These are phyloP conservation scores for Oedothorax gibbosus DNA, from an alignment of 1,140 invertebrate genomes.

Conservation along the genomic window DNA sequence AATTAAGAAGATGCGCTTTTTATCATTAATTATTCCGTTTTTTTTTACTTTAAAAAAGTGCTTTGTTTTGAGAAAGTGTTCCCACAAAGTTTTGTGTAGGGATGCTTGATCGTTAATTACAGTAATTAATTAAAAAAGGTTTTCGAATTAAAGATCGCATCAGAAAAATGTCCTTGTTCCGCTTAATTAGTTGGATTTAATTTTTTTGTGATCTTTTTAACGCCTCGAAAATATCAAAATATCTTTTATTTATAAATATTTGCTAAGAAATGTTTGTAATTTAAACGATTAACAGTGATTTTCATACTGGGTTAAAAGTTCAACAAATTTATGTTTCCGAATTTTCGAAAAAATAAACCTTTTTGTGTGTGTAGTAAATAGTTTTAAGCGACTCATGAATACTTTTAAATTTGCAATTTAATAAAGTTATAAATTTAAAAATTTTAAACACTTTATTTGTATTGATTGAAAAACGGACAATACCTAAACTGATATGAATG, in stretches of 20 bases:
- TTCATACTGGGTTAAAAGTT: background rate
- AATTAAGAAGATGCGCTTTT: background rate
- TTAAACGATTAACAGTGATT: background rate
- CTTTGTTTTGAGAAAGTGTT: constrained; percentile 2
- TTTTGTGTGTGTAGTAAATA: too few species aligned
- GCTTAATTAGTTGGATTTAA: background rate
- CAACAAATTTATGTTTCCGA: background rate
- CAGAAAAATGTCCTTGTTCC: constrained; percentile 7
- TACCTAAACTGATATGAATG: too few species aligned
- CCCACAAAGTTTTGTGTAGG: constrained; percentile 10
- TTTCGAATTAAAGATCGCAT: background rate
- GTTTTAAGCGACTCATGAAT: too few species aligned
- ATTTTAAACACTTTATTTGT: too few species aligned
- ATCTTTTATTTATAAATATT: background rate
- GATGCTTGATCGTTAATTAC: constrained; percentile 5
- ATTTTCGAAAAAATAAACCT: background rate
- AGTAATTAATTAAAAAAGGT: constrained; percentile 22
- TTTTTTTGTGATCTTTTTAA: background rate
- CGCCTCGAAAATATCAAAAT: background rate
- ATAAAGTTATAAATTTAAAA: too few species aligned
- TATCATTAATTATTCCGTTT: background rate
- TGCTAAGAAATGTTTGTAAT: background rate
- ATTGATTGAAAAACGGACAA: too few species aligned
- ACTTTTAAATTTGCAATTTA: too few species aligned
- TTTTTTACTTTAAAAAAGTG: background rate